Conservation (phyloP, 2,888 invertebrate genomes). For the Alloplasta piceator region DNA sequence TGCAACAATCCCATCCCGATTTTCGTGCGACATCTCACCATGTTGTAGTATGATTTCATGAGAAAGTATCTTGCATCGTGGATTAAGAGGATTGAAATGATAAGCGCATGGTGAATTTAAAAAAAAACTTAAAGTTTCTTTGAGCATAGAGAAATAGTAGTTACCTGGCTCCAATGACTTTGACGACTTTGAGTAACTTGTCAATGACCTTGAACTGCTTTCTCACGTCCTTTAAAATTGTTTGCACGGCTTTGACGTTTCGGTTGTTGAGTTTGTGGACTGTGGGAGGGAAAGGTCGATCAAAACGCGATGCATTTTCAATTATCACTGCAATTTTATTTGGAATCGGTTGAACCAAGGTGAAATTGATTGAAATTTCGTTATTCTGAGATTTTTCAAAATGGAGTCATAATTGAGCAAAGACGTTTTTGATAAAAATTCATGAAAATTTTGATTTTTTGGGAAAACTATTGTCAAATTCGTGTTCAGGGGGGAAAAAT, state of each 20-base stretch:
- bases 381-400: too few species aligned
- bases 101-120: too few species aligned
- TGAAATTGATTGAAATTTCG: too few species aligned
- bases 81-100: too few species aligned
- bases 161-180: conserved; percentile 74
- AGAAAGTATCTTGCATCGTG: conserved; percentile 83
- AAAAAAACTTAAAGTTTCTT: background rate
- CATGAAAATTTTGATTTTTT: too few species aligned
- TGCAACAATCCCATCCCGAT: conserved; percentile 82
- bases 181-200: conserved; percentile 72
- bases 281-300: conserved; percentile 58
- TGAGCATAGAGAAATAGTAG: background rate
- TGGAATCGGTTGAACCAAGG: background rate
- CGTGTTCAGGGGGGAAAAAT: too few species aligned
- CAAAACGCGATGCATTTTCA: background rate
- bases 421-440: too few species aligned
- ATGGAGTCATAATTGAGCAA: too few species aligned
- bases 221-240: conserved; percentile 76
- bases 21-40: conserved; percentile 83
- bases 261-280: conserved; percentile 75
- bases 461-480: background rate
- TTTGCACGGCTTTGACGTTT: conserved; percentile 71
- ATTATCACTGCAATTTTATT: background rate
- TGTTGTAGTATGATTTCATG: conserved; percentile 85
- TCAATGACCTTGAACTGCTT: conserved; percentile 75